phyloP scores from a whole-genome alignment of 2,888 invertebrate genomes.

The Panopea generosa region DNA sequence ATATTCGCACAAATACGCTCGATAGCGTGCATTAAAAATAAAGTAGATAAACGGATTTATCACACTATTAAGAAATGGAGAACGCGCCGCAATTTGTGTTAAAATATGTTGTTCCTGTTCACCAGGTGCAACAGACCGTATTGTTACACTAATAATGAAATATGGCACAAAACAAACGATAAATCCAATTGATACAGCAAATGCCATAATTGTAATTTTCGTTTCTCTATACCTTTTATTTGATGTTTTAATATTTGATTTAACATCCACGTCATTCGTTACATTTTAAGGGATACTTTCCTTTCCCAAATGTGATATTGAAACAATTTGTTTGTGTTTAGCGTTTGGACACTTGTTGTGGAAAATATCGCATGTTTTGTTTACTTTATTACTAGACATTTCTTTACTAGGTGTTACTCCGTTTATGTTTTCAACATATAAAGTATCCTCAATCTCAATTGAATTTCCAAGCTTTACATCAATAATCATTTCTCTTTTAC shows the following conservation, averaged over 20 bases:
- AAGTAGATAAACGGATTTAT: constrained; percentile 52
- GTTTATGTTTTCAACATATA: neutral
- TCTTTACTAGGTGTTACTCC: neutral
- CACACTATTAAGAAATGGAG: constrained; percentile 52
- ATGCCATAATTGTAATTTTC: constrained; percentile 44
- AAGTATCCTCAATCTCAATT: no score
- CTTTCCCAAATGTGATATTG: no score
- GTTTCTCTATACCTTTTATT: constrained; percentile 21
- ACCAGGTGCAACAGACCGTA: constrained; percentile 7
- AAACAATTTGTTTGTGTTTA: no score
- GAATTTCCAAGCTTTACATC: no score
- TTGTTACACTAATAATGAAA: constrained; percentile 24
- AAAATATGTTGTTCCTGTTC: constrained; percentile 13
- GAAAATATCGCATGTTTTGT: neutral
- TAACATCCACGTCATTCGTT: no score
- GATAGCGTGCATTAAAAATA: constrained; percentile 27
- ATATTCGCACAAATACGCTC: no score
- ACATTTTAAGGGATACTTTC: no score
- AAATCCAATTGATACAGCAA: constrained; percentile 42
- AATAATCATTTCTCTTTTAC: no score
- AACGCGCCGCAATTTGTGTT: constrained; percentile 33
- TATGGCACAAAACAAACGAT: constrained; percentile 45
- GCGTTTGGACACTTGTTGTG: neutral
- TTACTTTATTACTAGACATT: neutral
- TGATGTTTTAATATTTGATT: neutral